Base-by-base conservation (phyloP, 53 echinoderm and acorn worm genomes). In the Holothuria leucospilota region DNA sequence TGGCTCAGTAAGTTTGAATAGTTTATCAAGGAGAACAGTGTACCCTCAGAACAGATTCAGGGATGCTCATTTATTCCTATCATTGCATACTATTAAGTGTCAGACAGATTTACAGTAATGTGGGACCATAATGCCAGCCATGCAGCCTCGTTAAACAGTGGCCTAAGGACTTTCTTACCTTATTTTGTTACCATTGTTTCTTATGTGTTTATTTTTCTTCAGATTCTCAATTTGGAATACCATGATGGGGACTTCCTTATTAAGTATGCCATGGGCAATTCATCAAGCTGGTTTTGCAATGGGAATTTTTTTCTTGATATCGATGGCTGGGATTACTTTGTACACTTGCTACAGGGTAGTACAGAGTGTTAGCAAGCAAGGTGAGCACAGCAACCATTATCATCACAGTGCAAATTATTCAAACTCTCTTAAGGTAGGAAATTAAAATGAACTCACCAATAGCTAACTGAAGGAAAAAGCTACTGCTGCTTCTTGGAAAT, bases 171-270 rank as follows among this genome's bases (percentile, higher is more conserved):
- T 18, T 56, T 15, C 15, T 18, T 56, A 13, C 8, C n/a, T 7
- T 6, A 29, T 46, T 8, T 46, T 46, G 46, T 26, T 11, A 53
- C 6, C 28, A 12, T 14, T 38, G 29, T 24, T 29, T 59, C 12
- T 75, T 84, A 7, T 88, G 15, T 69, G 21, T 4, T 84, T 26
- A 53, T 69, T 39, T 39, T 68, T 34, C 27, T 56, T 10, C 52
- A 98, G 98, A 91, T 98, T 98, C 53, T 98, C 98, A 21, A 95
- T 98, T 41, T 98, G 98, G 98, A 98, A 98, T 84, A 98, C 98
- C 1, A 98, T 98, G 98, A 98, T 98, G 98, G 98, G 98, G 0
- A 98, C 98, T 21, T 98, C 98, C 4, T 78, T 98, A 30, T 86
- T 98, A 20, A 98, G 98, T 69, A 98, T 98, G 93, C 98, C 98